Percentiles rank a stretch among this genome's conserved stretches.
Conservation (phyloP, 2,888 invertebrate genomes). For the Odontocerum albicorne region DNA sequence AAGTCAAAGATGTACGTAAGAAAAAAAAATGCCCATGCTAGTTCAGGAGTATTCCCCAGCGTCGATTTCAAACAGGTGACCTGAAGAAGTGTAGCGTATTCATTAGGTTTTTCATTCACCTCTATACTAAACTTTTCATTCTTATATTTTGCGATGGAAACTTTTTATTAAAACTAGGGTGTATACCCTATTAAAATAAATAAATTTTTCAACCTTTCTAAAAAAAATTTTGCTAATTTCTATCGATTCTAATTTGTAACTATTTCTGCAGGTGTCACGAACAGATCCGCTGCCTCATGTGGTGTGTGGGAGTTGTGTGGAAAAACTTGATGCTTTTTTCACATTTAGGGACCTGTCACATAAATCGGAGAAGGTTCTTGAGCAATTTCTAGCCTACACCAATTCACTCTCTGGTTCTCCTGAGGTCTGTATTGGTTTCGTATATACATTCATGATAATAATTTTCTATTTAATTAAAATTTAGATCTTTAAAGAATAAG, state of each 20-base stretch:
- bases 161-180: no score
- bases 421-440: slow-evolving; percentile 56
- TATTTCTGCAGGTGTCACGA: slow-evolving; percentile 64
- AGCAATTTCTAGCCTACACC: slow-evolving; percentile 74
- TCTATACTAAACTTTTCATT: no score
- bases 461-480: background rate
- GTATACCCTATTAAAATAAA: background rate
- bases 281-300: slow-evolving; percentile 76
- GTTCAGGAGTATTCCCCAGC: no score
- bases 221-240: background rate
- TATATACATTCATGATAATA: background rate
- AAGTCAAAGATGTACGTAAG: no score
- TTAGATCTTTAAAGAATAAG: background rate
- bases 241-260: no score
- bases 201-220: background rate
- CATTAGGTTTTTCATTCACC: no score
- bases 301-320: slow-evolving; percentile 75
- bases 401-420: slow-evolving; percentile 65
- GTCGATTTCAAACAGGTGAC: no score
- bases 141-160: no score
- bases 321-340: slow-evolving; percentile 74
- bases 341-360: slow-evolving; percentile 76
- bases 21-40: no score
- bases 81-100: no score
- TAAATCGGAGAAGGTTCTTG: slow-evolving; percentile 73